Conservation (phyloP, 2,797 vertebrate species). For the Acomys russatus region DNA sequence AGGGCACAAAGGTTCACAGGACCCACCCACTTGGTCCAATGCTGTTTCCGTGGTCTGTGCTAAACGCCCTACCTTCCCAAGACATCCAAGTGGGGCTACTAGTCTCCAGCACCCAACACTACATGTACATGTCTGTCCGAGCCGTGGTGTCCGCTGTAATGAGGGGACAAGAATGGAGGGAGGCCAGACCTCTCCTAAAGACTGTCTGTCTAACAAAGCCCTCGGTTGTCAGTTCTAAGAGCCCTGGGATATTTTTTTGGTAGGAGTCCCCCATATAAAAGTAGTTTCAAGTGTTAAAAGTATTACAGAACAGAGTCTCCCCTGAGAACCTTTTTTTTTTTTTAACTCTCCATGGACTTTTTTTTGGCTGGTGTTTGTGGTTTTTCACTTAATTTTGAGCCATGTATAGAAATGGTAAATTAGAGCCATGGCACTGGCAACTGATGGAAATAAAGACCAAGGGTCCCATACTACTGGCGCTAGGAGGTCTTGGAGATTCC, state of each 20-base stretch:
- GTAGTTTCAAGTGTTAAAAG: constrained; percentile 32
- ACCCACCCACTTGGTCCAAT: neutral
- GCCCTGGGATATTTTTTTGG: constrained; percentile 43
- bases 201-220: neutral
- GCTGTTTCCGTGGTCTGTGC: neutral
- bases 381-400: constrained; percentile 7
- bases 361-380: neutral
- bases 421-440: constrained; percentile 32
- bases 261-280: constrained; percentile 52
- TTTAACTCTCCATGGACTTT: neutral
- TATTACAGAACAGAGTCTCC: constrained; percentile 12
- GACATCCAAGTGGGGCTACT: neutral
- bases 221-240: constrained; percentile 44
- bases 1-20: neutral
- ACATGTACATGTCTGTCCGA: neutral
- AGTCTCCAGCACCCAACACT: neutral
- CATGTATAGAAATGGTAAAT: constrained; percentile 19
- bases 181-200: neutral
- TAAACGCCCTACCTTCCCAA: constrained; percentile 4
- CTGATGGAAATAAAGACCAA: constrained; percentile 43
- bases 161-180: neutral
- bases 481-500: neutral
- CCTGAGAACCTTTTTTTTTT: neutral
- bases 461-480: neutral
- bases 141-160: neutral